phyloP scores from a whole-genome alignment of 2,888 invertebrate species.

The Microctonus aethiopoides region DNA sequence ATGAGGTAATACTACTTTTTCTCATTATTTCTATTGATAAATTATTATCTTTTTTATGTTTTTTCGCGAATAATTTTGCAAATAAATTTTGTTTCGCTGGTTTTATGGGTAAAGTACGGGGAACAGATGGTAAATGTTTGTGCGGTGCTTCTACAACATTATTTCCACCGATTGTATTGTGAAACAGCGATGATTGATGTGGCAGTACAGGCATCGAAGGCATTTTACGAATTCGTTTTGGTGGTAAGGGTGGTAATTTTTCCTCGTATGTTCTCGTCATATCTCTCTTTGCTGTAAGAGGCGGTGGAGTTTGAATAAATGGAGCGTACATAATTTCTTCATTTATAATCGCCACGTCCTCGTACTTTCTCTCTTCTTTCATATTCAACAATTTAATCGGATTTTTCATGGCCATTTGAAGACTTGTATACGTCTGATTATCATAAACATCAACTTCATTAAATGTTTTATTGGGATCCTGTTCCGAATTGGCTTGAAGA shows the following conservation, averaged over 20 bases:
- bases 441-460: conserved; percentile 78
- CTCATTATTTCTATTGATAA: conserved; percentile 31
- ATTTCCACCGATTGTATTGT: conserved; percentile 43
- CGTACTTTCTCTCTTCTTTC: conserved; percentile 69
- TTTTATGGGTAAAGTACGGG: conserved; percentile 69
- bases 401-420: conserved; percentile 88
- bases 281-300: conserved; percentile 66
- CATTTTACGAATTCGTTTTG: conserved; percentile 73
- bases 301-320: conserved; percentile 49
- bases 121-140: conserved; percentile 71
- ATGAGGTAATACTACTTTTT: conserved; percentile 42
- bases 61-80: conserved; percentile 74
- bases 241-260: conserved; percentile 82
- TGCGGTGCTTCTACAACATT: conserved; percentile 65
- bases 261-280: conserved; percentile 70
- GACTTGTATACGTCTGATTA: conserved; percentile 83
- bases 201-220: conserved; percentile 63
- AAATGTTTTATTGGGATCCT: conserved; percentile 50
- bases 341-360: conserved; percentile 71
- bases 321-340: conserved; percentile 61
- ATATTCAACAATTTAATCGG: conserved; percentile 74
- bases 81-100: conserved; percentile 75
- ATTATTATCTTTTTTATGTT: conserved; percentile 68
- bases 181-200: conserved; percentile 51
- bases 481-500: conserved; percentile 51